Evolutionary conservation across 2,113 vertebrate genomes (phyloP).

Genomic region (Psephotus haematonotus): DNA sequence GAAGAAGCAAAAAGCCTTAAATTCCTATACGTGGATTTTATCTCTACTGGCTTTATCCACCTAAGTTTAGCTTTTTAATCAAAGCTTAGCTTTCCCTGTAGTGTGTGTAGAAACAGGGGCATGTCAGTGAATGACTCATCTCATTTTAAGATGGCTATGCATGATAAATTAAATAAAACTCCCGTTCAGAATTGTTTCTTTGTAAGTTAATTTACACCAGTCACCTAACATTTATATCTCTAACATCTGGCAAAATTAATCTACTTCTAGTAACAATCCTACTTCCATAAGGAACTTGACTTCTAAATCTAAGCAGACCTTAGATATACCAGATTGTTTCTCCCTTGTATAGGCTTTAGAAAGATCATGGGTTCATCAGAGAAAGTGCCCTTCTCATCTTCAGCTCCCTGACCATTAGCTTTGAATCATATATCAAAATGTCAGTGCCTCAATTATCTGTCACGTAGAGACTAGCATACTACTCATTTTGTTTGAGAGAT

Average conservation of each 20-base stretch:
- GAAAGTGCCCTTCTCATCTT: neutral
- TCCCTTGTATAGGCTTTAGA: neutral
- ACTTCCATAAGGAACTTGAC: neutral
- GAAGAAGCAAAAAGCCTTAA: neutral
- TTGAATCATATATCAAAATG: neutral
- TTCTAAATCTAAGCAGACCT: neutral
- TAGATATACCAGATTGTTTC: neutral
- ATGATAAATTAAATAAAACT: conserved; percentile 29
- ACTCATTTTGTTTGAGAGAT: neutral
- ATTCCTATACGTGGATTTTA: neutral
- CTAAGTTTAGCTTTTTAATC: neutral
- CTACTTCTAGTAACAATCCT: neutral
- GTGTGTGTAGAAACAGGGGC: neutral
- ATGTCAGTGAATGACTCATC: neutral
- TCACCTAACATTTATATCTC: neutral
- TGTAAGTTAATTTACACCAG: neutral
- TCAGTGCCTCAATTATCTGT: neutral
- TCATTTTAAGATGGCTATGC: neutral
- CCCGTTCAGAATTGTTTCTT: neutral
- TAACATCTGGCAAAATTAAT: neutral
- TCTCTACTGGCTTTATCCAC: neutral
- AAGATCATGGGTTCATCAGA: neutral
- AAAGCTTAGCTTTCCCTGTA: neutral
- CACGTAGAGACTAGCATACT: neutral
- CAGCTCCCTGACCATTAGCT: neutral